Conservation (phyloP, 2,113 vertebrate genomes). For the Columba janthina region DNA sequence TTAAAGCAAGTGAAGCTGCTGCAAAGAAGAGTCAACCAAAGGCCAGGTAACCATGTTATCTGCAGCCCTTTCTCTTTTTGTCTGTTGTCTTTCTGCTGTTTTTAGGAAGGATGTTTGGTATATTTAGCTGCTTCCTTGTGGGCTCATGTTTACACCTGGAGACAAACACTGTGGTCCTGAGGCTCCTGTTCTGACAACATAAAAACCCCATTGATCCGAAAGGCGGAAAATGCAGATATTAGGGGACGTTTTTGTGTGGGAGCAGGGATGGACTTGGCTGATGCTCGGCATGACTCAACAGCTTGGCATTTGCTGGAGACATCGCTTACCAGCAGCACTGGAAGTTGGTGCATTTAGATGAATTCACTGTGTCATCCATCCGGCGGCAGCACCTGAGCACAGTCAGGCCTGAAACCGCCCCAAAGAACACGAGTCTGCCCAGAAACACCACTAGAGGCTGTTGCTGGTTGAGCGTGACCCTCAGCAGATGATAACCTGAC, state of each 20-base stretch:
- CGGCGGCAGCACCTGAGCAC: not conserved
- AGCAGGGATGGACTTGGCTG: not conserved
- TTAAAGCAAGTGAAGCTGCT: constrained; percentile 95
- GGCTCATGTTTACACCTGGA: not conserved
- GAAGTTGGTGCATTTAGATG: not conserved
- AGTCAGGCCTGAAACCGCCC: not conserved
- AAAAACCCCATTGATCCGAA: not conserved
- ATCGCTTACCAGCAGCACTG: not conserved
- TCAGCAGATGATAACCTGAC: not conserved
- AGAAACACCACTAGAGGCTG: accelerated
- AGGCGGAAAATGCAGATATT: not conserved
- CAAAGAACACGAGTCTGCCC: not conserved
- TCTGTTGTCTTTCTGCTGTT: not conserved
- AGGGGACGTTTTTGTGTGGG: not conserved
- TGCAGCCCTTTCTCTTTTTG: not conserved
- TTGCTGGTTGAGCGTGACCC: not conserved
- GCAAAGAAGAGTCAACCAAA: constrained; percentile 97
- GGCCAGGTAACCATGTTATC: constrained; percentile 83
- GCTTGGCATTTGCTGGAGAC: not conserved
- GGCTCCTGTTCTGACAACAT: not conserved
- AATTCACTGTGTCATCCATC: not conserved
- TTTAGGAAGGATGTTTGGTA: not conserved
- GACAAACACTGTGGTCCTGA: not conserved
- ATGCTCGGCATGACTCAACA: not conserved
- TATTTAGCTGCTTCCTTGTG: not conserved